A percentile compares a stretch with the other conserved stretches of the same genome.
Evolutionary conservation across 2,797 vertebrate genomes (phyloP).

Genomic region (Gymnopithys bicolor): DNA sequence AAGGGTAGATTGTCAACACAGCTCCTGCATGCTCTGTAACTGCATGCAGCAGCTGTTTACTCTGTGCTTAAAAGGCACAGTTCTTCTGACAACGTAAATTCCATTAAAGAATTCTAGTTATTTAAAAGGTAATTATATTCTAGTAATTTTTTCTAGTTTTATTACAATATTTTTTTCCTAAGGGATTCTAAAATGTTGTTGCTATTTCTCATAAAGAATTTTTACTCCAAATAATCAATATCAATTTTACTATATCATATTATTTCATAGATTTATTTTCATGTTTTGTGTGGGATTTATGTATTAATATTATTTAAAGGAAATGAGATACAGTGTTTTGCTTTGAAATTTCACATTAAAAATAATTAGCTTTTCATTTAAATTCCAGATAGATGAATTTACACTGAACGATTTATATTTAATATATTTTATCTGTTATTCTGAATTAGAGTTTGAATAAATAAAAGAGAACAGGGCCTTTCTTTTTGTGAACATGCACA

Average conservation of each 20-base stretch:
- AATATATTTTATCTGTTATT: not conserved
- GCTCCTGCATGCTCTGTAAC: not conserved
- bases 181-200: conserved; percentile 43
- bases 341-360: conserved; percentile 5
- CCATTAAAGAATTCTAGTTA: conserved; percentile 25
- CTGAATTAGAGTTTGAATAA: not conserved
- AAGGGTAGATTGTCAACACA: not conserved
- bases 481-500: not conserved
- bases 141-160: conserved; percentile 64
- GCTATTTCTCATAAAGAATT: conserved; percentile 60
- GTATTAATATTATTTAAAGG: conserved; percentile 38
- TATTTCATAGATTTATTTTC: conserved; percentile 68
- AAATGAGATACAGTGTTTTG: not conserved
- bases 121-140: conserved; percentile 55
- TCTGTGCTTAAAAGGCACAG: conserved; percentile 29
- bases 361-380: conserved; percentile 7
- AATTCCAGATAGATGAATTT: not conserved
- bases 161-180: not conserved
- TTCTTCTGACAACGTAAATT: conserved; percentile 51
- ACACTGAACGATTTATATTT: not conserved
- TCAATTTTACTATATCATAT: conserved; percentile 48
- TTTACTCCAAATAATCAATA: conserved; percentile 68
- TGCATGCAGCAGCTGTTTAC: not conserved
- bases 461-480: not conserved
- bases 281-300: conserved; percentile 46